Evolutionary conservation across 2,113 vertebrate genomes (phyloP), one percentile per base, ranked within the genome.

Genomic region (Nettapus auritus): DNA sequence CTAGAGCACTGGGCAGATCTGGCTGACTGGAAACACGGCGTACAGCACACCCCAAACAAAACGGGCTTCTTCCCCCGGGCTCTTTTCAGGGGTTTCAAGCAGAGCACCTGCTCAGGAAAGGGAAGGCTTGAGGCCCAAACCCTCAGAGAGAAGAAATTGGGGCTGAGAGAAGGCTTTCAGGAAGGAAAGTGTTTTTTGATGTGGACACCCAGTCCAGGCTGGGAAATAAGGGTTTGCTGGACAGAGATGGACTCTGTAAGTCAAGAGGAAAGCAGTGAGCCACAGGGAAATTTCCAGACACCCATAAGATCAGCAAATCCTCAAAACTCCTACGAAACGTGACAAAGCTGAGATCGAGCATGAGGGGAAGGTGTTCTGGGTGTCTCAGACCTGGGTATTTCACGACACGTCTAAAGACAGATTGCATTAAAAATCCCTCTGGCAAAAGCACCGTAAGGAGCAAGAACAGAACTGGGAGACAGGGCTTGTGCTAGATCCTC

Each of bases 131-230:
- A 48, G 20, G 15, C 33, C 22, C 34, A 52, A 75, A 78, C 46
- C 1, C n/a, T 57, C 3, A 55, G 5, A 42, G 48, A 64, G 8
- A 71, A 62, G 5, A 64, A 60, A 66, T 0, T 17, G 17, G 13
- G 23, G 6, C 52, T 21, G 48, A 67, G 55, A 28, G 5, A 71
- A 19, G 5, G 20, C 18, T 28, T 82, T 4, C 42, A 60, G 57
- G 29, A 76, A 36, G 8, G 69, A 75, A 79, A 56, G 5, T 0
- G 21, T 7, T 57, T 81, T 87, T 62, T 57, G 53, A 73, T 9
- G n/a, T 50, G 40, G 44, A 88, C 26, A 38, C 3, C 6, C n/a
- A 64, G n/a, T n/a, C 11, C 29, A 59, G 23, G 29, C 13, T 33
- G 63, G 28, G 22, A 76, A 28, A 84, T 46, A 84, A 81, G 44